phyloP scores from a whole-genome alignment of 2,113 vertebrate genomes.

The Steatornis caripensis region DNA sequence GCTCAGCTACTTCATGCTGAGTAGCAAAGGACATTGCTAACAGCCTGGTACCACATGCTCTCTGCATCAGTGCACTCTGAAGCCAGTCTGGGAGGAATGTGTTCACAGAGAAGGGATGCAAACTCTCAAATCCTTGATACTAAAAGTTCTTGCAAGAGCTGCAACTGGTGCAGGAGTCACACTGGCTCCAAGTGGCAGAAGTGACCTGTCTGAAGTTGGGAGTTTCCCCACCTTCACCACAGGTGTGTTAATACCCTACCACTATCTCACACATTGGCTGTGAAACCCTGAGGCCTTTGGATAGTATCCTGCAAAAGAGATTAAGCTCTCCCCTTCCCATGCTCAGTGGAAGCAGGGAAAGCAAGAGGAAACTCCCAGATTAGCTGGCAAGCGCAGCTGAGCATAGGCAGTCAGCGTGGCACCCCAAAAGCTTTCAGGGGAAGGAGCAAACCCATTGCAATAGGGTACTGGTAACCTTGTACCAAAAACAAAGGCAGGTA shows the following conservation, averaged over 20 bases:
- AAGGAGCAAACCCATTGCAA: not conserved
- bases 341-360: not conserved
- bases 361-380: not conserved
- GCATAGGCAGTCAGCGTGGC: not conserved
- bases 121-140: not conserved
- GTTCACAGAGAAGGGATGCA: not conserved
- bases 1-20: not conserved
- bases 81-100: not conserved
- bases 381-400: not conserved
- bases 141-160: not conserved
- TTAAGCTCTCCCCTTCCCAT: not conserved
- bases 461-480: not conserved
- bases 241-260: not conserved
- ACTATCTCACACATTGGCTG: not conserved
- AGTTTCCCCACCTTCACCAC: not conserved
- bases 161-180: rapidly evolving
- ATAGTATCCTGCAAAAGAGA: not conserved
- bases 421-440: not conserved
- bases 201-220: not conserved
- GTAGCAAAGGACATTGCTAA: not conserved
- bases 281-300: not conserved
- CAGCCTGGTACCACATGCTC: not conserved
- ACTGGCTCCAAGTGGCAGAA: not conserved
- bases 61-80: not conserved
- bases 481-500: not conserved